A percentile compares a stretch with the other conserved stretches of the same genome.
Evolutionary conservation across 2,888 invertebrate genomes (phyloP).

Genomic region (Amphipyra berbera): DNA sequence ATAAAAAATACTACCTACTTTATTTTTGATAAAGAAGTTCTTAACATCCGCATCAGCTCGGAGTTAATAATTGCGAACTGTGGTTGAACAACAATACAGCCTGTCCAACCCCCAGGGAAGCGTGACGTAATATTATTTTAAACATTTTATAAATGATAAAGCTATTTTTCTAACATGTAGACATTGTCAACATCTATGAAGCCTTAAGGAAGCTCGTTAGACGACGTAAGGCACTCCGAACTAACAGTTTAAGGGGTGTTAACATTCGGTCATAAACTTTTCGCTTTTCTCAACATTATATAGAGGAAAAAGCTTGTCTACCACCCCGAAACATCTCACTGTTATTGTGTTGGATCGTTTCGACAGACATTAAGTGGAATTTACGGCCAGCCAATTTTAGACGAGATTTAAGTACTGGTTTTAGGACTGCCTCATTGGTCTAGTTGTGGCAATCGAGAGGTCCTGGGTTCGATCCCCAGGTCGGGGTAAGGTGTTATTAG

Average conservation of each 20-base stretch:
- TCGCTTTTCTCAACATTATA: conserved; percentile 68
- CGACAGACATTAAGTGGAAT: conserved; percentile 76
- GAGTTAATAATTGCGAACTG: too few relatives aligned
- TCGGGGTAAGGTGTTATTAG: too few relatives aligned
- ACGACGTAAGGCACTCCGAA: conserved; percentile 48
- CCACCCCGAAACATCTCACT: conserved; percentile 61
- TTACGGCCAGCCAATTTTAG: conserved; percentile 78
- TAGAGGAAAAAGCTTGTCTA: conserved; percentile 62
- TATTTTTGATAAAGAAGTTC: too few relatives aligned
- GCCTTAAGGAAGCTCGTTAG: conserved; percentile 53
- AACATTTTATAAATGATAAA: conserved; percentile 5
- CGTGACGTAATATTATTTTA: conserved; percentile 1
- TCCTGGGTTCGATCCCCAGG: too few relatives aligned
- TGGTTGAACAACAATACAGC: too few relatives aligned
- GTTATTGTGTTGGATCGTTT: conserved; percentile 74
- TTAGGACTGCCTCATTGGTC: too few relatives aligned
- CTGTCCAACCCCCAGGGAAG: not conserved
- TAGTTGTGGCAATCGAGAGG: too few relatives aligned
- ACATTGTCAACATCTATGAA: conserved; percentile 17
- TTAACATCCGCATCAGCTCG: too few relatives aligned
- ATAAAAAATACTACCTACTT: too few relatives aligned
- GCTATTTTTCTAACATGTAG: conserved; percentile 7
- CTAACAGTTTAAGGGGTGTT: conserved; percentile 67
- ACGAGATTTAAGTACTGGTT: conserved; percentile 77
- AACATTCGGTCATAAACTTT: conserved; percentile 69